Evolutionary conservation across 2,113 vertebrate species (phyloP).

Genomic region (Xiphorhynchus elegans): DNA sequence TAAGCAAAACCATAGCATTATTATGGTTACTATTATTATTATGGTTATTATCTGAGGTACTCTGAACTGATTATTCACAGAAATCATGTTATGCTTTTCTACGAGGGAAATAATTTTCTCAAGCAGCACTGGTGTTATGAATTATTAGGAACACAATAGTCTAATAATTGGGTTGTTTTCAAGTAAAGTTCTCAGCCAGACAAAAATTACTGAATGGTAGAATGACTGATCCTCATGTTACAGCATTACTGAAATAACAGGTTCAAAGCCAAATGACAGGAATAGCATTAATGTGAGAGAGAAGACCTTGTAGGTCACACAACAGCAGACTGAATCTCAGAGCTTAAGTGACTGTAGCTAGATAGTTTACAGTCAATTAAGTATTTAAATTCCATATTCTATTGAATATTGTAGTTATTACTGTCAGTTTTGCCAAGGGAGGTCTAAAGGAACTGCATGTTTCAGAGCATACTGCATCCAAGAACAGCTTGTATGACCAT

Average conservation of each 20-base stretch:
- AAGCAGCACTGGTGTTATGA: not conserved
- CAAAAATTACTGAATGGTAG: not conserved
- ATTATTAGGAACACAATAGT: not conserved
- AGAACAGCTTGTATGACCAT: not conserved
- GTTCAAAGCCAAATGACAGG: not conserved
- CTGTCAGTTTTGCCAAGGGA: not conserved
- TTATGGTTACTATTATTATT: too few species aligned
- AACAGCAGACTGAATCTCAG: not conserved
- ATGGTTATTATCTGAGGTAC: not conserved
- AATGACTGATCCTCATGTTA: not conserved
- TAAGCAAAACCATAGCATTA: not conserved
- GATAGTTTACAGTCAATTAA: not conserved
- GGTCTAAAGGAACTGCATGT: not conserved
- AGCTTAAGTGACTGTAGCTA: not conserved
- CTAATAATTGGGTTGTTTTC: not conserved
- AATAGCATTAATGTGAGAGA: not conserved
- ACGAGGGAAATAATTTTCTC: not conserved
- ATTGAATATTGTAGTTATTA: not conserved
- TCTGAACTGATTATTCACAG: not conserved
- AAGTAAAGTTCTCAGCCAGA: not conserved
- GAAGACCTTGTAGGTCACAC: not conserved
- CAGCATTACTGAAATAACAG: not conserved
- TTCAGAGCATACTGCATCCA: not conserved
- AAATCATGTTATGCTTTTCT: not conserved
- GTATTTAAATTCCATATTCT: not conserved